Conservation (phyloP, 53 echinoderm and acorn worm genomes). For the Henricia sp. region DNA sequence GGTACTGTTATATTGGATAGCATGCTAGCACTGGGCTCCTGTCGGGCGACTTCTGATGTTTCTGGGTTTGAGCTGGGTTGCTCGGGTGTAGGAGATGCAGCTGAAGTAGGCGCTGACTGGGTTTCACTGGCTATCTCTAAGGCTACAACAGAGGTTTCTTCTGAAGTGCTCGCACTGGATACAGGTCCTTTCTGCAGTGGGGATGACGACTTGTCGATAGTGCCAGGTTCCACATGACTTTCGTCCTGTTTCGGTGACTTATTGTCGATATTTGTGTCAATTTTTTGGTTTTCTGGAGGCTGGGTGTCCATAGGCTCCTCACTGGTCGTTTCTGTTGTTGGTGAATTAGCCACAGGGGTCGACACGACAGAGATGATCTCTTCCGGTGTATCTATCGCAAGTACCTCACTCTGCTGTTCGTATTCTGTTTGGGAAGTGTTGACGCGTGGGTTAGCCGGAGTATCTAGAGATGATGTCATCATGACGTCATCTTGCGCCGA, state of each 20-base stretch:
- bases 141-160: neutral
- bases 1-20: slow-evolving; percentile 12
- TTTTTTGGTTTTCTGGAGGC: no score
- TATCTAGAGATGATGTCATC: neutral
- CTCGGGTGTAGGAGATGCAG: neutral
- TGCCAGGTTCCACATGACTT: neutral
- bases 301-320: slow-evolving; percentile 56
- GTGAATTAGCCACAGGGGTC: slow-evolving; percentile 64
- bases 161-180: neutral
- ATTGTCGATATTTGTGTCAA: neutral
- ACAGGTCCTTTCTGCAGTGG: neutral
- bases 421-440: neutral
- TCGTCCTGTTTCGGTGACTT: neutral
- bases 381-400: slow-evolving; percentile 44
- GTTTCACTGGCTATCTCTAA: neutral
- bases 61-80: slow-evolving; percentile 36
- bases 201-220: neutral
- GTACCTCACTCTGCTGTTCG: slow-evolving; percentile 8
- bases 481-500: neutral
- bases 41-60: slow-evolving; percentile 15
- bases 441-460: neutral
- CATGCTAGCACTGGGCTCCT: slow-evolving; percentile 6
- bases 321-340: neutral
- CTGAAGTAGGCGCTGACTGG: slow-evolving; percentile 4
- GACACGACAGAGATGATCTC: slow-evolving; percentile 75